Base-by-base conservation (phyloP, 2,113 vertebrate genomes). In the Candoia aspera region DNA sequence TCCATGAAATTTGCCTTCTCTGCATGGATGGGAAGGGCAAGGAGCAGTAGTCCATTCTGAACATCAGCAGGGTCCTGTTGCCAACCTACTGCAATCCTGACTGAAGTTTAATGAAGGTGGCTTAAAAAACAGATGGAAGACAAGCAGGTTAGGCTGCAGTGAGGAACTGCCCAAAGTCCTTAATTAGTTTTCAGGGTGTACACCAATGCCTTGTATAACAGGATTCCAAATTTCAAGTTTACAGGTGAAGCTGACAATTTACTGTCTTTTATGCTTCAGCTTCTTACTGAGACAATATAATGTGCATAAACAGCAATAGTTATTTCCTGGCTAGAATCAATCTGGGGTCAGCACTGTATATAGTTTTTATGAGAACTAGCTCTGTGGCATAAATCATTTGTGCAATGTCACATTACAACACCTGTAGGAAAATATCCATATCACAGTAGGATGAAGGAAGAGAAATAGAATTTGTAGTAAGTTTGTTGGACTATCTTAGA, bases 231-330 rank as follows among this genome's bases (percentile, higher is more conserved):
- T 91, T 91, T 91, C 62, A 49, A 88, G 15, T 91, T 58, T 91
- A 73, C 62, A 92, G 68, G 55, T 92, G 68, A 84, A 92, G 83
- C 55, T 60, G 79, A 68, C 91, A 88, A 88, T 92, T 91, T 88
- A 60, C 64, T 92, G 83, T 88, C 86, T 73, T 92, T 92, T 42
- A 29, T 88, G 86, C 68, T 88, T 57, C 37, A 83, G 68, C 55
- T 92, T 84, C 64, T 79, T 88, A 53, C 37, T 84, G 86, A 49
- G 64, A 83, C 86, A 88, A 83, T 83, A 26, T 83, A 55, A 29
- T 79, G 13, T 84, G 68, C 49, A 53, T 84, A 59, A 23, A 87
- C 17, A 88, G 79, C 33, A 83, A 73, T 29, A 59, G 91, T 92
- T 92, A 49, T 49, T 88, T 49, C 88, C 11, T 83, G 58, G 37